A percentile compares a stretch with the other conserved stretches of the same genome.
phyloP scores from a whole-genome alignment of 2,888 invertebrate species.

The Ormyrus thymus region DNA sequence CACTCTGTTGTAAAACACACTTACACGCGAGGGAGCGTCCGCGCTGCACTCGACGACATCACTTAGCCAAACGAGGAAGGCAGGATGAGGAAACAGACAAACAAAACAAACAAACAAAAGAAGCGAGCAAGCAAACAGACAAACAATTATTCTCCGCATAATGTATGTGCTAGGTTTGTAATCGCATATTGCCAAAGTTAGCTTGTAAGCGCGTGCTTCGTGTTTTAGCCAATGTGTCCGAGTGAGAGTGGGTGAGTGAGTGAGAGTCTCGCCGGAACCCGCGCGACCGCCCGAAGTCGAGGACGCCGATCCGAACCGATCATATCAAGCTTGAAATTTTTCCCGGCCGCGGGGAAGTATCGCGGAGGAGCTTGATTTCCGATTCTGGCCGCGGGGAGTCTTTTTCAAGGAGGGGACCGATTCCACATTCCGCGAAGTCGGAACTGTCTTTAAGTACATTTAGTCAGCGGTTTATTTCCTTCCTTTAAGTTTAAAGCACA shows the following conservation, averaged over 20 bases:
- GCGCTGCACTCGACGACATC: conserved; percentile 4
- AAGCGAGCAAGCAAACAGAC: not conserved
- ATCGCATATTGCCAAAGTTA: conserved; percentile 69
- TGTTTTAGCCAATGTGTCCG: conserved; percentile 56
- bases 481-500: no score
- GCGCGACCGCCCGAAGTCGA: conserved; percentile 30
- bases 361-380: no score
- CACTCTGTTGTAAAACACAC: conserved; percentile 21
- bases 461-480: no score
- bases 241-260: conserved; percentile 1
- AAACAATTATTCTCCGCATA: conserved; percentile 36
- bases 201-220: conserved; percentile 64
- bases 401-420: no score
- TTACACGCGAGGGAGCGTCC: conserved; percentile 47
- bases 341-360: no score
- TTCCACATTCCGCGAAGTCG: no score
- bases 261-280: conserved; percentile 8
- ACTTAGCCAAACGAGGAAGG: conserved; percentile 24
- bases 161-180: conserved; percentile 57
- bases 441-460: no score
- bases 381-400: no score
- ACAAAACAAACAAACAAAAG: not conserved
- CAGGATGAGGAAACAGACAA: not conserved
- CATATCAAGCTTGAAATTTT: not conserved
- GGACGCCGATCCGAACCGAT: not conserved